These are phyloP conservation scores for Nasonia vitripennis DNA, from an alignment of 1,140 invertebrate genomes.

Conservation along the genomic window DNA sequence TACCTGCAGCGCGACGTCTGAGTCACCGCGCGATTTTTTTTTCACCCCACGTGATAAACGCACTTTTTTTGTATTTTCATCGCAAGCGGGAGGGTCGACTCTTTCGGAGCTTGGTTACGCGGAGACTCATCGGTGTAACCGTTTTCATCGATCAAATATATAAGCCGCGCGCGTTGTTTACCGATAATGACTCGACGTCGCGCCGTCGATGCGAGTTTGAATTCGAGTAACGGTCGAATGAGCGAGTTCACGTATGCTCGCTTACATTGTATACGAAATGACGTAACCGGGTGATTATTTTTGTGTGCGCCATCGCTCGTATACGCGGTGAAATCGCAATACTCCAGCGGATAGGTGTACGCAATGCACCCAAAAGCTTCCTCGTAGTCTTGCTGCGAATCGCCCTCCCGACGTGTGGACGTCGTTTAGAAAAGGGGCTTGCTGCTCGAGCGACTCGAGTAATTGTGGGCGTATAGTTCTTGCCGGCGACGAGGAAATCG, in stretches of 20 bases:
- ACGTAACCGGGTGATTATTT: too few species aligned
- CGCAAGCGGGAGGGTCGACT: not conserved
- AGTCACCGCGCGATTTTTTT: constrained; percentile 55
- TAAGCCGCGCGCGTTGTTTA: constrained; percentile 59
- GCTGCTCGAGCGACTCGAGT: constrained; percentile 44
- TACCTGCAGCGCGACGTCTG: constrained; percentile 45
- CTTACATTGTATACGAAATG: too few species aligned
- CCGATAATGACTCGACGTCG: constrained; percentile 51
- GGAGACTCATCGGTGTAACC: constrained; percentile 17
- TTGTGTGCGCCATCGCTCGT: too few species aligned
- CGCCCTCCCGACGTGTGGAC: constrained; percentile 33
- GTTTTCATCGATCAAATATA: constrained; percentile 64
- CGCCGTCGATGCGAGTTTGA: not conserved
- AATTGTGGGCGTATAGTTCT: constrained; percentile 43
- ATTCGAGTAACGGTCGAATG: too few species aligned
- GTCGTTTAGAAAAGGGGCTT: not conserved
- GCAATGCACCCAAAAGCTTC: not conserved
- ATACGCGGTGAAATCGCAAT: too few species aligned
- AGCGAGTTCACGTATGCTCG: too few species aligned
- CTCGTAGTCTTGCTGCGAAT: not conserved
- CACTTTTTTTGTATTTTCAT: not conserved
- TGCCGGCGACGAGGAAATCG: not conserved
- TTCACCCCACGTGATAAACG: not conserved
- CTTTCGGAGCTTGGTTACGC: not conserved
- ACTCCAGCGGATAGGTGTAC: too few species aligned